These are phyloP conservation scores for Indicator indicator DNA, from an alignment of 2,113 vertebrate genomes.

Conservation along the genomic window DNA sequence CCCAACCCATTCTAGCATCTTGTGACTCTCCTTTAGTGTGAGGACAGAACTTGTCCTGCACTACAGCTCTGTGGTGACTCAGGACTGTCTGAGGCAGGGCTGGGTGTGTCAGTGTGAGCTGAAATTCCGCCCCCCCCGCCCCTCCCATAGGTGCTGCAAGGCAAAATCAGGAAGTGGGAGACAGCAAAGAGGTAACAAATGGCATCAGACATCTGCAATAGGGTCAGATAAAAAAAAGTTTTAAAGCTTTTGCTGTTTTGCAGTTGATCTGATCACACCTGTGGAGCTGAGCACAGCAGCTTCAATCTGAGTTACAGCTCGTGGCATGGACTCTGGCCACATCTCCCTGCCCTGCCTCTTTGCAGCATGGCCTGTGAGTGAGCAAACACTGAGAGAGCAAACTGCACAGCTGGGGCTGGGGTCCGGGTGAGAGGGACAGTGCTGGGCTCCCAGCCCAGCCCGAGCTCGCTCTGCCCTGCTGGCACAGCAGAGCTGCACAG, in stretches of 20 bases:
- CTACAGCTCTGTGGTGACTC: neutral
- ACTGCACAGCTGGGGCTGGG: accelerated
- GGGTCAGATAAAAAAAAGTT: neutral
- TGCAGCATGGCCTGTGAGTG: neutral
- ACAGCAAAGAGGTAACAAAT: neutral
- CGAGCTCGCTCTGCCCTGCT: neutral
- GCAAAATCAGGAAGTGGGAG: neutral
- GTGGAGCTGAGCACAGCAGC: neutral
- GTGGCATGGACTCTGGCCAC: neutral
- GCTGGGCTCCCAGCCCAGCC: neutral
- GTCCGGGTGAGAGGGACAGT: neutral
- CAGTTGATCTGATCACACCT: neutral
- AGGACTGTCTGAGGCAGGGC: neutral
- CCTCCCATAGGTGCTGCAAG: neutral
- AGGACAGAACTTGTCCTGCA: neutral
- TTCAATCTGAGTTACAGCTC: neutral
- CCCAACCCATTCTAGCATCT: no score
- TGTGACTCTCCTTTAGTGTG: neutral
- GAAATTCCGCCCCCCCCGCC: no score
- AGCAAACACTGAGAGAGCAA: neutral
- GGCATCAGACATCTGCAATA: no score
- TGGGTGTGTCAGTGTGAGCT: no score
- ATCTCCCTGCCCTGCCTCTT: neutral
- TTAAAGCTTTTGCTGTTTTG: neutral
- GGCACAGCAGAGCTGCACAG: neutral